phyloP scores from a whole-genome alignment of 2,888 invertebrate species.

The Oscheius sp. region DNA sequence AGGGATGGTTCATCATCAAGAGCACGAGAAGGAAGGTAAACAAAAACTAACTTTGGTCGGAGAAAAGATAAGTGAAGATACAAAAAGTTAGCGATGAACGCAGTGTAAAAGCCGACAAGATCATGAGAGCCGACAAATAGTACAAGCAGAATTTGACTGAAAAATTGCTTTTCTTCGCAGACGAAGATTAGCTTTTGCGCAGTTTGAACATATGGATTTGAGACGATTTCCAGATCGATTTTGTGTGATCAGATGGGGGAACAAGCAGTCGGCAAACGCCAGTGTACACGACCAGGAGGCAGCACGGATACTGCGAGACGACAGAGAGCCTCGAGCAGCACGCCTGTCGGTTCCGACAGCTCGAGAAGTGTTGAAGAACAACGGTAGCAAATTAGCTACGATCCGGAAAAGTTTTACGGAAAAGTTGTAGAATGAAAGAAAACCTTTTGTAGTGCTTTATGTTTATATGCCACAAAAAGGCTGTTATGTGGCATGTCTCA shows the following conservation, averaged over 20 bases:
- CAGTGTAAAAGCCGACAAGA: constrained; percentile 7
- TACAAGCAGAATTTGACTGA: too few relatives aligned
- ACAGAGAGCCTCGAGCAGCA: constrained; percentile 15
- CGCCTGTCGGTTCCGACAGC: constrained; percentile 25
- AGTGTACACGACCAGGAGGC: constrained; percentile 28
- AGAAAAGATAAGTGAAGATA: not conserved
- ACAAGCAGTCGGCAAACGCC: constrained; percentile 28
- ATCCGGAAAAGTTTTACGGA: too few relatives aligned
- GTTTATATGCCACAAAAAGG: too few relatives aligned
- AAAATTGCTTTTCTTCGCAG: too few relatives aligned
- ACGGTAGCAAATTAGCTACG: too few relatives aligned
- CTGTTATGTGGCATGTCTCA: too few relatives aligned
- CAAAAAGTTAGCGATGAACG: not conserved
- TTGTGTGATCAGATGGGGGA: constrained; percentile 28
- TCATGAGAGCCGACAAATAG: not conserved
- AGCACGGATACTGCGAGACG: constrained; percentile 15
- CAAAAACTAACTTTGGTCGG: not conserved
- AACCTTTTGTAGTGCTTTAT: too few relatives aligned
- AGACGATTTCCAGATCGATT: constrained; percentile 7
- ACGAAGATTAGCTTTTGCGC: too few relatives aligned
- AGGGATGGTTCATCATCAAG: not conserved
- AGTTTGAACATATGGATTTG: not conserved
- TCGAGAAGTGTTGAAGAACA: constrained; percentile 28
- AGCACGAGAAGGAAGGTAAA: not conserved
- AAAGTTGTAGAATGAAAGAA: too few relatives aligned